phyloP scores from a whole-genome alignment of 2,888 invertebrate species.

The Hypselothyrea guttata region DNA sequence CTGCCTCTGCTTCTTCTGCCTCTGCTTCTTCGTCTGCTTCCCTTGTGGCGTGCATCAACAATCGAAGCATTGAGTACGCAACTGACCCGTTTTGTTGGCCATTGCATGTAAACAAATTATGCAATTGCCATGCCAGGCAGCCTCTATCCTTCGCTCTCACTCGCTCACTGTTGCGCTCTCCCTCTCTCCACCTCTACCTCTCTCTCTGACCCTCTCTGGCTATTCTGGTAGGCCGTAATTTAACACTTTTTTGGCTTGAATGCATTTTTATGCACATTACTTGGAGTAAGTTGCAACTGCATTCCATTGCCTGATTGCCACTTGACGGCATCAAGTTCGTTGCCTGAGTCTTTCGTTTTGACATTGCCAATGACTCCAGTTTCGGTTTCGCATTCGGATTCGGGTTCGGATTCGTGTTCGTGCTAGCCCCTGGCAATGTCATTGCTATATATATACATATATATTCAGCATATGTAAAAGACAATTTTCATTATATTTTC shows the following conservation, averaged over 20 bases:
- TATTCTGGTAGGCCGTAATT: constrained; percentile 55
- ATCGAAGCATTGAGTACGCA: constrained; percentile 51
- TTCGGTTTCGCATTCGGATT: neutral
- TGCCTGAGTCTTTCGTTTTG: constrained; percentile 60
- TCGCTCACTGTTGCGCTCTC: constrained; percentile 12
- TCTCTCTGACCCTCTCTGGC: constrained; percentile 11
- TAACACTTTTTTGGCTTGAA: constrained; percentile 65
- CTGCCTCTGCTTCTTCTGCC: constrained; percentile 14
- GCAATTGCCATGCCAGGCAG: constrained; percentile 64
- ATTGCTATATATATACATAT: constrained; percentile 28
- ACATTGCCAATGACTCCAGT: constrained; percentile 36
- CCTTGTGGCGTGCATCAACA: constrained; percentile 49
- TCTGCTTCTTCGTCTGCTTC: constrained; percentile 18
- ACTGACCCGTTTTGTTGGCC: constrained; percentile 70
- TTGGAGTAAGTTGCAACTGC: constrained; percentile 52
- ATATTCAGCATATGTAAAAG: neutral
- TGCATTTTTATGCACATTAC: constrained; percentile 57
- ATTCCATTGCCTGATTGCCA: constrained; percentile 65
- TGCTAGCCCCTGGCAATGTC: constrained; percentile 39
- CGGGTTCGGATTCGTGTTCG: neutral
- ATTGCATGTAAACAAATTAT: constrained; percentile 72
- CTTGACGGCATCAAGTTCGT: constrained; percentile 63
- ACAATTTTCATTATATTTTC: no score
- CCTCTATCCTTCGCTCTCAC: constrained; percentile 35
- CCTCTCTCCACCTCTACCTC: neutral